Evolutionary conservation across 2,113 vertebrate species (phyloP), one percentile per base, ranked within the genome.

Genomic region (Daboia siamensis): DNA sequence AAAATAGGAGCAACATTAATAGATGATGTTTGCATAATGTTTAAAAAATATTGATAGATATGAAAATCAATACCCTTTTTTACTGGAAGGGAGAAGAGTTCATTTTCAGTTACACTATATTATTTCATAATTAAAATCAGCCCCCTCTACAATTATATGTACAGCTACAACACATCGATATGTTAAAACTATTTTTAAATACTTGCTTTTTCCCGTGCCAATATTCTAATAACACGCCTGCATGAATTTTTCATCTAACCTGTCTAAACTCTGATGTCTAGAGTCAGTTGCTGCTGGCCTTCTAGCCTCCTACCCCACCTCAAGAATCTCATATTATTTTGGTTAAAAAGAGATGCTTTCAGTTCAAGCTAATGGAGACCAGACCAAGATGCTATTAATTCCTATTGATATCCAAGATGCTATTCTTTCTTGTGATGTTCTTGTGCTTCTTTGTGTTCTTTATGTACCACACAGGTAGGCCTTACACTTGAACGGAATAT

Each of bases 231-330:
- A 24, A 11, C 85, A 61, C 7, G 12, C 29, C 29, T 1, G 24
- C 80, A 64, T 90, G 93, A 92, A 90, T 94, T 91, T 94, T 94
- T 94, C 94, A 92, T 93, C 94, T 94, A 92, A 95, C 5, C 13
- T n/a, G 29, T 33, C n/a, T 74, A 74, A 33, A 15, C 12, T 69
- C 29, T 33, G 64, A 74, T 33, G 64, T 33, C n/a, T 33, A 57
- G 24, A 59, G 88, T 96, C 96, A 96, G 96, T 96, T 96, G 95
- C 94, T 90, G 86, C 91, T 91, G 90, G n/a, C 93, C 86, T 95
- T 93, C 86, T 94, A 96, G 95, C 93, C 5, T 74, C 29, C 64
- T 94, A 95, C 94, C 84, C n/a, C 56, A 46, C 4, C 92, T 87
- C 86, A 87, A 88, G 91, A 52, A 48, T 87, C 94, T 90, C 92